A percentile compares a stretch with the other conserved stretches of the same genome.
These are phyloP conservation scores for Paratilapia polleni DNA, from an alignment of 2,113 vertebrate genomes.

Conservation along the genomic window DNA sequence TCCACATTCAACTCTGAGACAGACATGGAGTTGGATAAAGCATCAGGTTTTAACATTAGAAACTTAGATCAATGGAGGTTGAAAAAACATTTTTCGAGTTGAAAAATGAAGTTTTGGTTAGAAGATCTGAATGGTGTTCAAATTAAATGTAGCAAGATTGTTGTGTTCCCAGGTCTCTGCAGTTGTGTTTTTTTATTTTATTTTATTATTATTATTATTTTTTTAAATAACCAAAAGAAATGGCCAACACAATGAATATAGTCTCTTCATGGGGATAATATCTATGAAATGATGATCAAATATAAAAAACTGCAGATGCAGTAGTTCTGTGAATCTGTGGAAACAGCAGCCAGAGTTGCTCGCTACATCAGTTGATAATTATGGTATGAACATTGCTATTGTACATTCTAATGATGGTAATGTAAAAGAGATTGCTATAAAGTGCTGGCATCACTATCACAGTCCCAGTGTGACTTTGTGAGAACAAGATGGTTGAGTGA, in stretches of 20 bases:
- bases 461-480: constrained; percentile 14
- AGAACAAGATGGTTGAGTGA: constrained; percentile 33
- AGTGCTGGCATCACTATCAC: constrained; percentile 28
- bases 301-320: neutral
- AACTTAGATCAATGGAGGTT: neutral
- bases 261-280: neutral
- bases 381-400: neutral
- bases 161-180: neutral
- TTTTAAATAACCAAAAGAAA: neutral
- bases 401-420: constrained; percentile 33
- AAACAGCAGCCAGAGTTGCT: neutral
- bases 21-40: neutral
- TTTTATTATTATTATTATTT: too few relatives aligned
- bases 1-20: too few relatives aligned
- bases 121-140: neutral
- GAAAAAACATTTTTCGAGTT: neutral
- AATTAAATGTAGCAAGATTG: constrained; percentile 8
- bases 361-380: constrained; percentile 31
- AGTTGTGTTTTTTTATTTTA: neutral
- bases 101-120: neutral
- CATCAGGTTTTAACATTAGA: neutral
- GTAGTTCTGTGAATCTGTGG: neutral
- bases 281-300: neutral
- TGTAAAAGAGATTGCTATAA: constrained; percentile 9
- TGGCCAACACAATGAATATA: neutral